A percentile compares a stretch with the other conserved stretches of the same genome.
Conservation (phyloP, 2,797 vertebrate genomes). For the Carcharodon carcharias region DNA sequence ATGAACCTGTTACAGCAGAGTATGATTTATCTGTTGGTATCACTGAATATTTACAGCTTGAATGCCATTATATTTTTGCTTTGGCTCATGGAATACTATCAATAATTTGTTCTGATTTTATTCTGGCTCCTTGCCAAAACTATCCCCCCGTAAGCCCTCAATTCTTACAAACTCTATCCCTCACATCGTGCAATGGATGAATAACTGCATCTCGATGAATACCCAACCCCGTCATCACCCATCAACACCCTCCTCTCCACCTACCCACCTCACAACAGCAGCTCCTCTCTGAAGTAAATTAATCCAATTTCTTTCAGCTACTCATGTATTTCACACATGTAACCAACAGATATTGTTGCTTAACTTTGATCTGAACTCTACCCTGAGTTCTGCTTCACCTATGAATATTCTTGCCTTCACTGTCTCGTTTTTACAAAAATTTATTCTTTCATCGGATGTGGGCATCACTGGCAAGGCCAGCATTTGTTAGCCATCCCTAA, state of each 20-base stretch:
- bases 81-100: not conserved
- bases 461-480: too few relatives aligned
- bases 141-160: not conserved
- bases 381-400: not conserved
- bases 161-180: not conserved
- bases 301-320: not conserved
- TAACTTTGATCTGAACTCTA: not conserved
- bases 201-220: not conserved
- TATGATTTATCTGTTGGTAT: not conserved
- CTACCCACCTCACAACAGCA: not conserved
- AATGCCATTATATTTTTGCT: not conserved
- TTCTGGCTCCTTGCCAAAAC: not conserved
- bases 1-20: not conserved
- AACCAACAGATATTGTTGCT: not conserved
- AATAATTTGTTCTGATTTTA: slow-evolving; percentile 19
- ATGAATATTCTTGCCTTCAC: not conserved
- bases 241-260: not conserved
- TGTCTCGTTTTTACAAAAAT: not conserved
- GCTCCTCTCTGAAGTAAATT: not conserved
- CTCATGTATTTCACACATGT: not conserved
- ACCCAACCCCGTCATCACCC: not conserved
- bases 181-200: not conserved
- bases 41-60: not conserved
- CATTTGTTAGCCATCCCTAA: too few relatives aligned
- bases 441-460: too few relatives aligned